phyloP scores from a whole-genome alignment of 2,888 invertebrate species.

The Hermaeophaga mercurialis region DNA sequence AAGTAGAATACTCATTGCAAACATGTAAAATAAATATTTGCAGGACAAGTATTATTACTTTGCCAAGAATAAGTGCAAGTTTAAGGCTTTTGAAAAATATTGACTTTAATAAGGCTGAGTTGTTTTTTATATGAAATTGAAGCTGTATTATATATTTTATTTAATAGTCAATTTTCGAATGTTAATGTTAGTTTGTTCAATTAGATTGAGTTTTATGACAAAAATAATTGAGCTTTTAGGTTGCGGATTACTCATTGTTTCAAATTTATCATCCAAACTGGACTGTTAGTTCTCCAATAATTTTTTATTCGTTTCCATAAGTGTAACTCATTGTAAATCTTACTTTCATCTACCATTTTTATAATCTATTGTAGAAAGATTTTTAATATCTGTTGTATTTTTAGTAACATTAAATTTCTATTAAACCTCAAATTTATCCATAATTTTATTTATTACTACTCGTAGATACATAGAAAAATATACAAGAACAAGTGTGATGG shows the following conservation, averaged over 20 bases:
- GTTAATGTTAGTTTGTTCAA: background rate
- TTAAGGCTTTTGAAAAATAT: constrained; percentile 2
- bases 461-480: no score
- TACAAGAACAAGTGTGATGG: no score
- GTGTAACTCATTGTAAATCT: no score
- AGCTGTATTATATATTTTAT: constrained; percentile 32
- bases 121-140: constrained; percentile 29
- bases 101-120: constrained; percentile 32
- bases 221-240: no score
- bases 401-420: constrained; percentile 28
- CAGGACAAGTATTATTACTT: constrained; percentile 1
- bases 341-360: no score
- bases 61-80: background rate
- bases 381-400: constrained; percentile 32
- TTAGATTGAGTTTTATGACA: constrained; percentile 5
- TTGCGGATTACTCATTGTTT: no score
- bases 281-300: background rate
- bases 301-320: background rate
- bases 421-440: constrained; percentile 2
- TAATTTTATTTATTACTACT: background rate
- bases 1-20: constrained; percentile 6
- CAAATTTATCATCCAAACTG: no score
- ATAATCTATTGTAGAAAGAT: constrained; percentile 29
- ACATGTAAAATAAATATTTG: background rate
- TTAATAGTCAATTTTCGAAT: constrained; percentile 1